These are phyloP conservation scores for Cynoglossus semilaevis DNA, from an alignment of 2,113 vertebrate genomes.

Conservation along the genomic window DNA sequence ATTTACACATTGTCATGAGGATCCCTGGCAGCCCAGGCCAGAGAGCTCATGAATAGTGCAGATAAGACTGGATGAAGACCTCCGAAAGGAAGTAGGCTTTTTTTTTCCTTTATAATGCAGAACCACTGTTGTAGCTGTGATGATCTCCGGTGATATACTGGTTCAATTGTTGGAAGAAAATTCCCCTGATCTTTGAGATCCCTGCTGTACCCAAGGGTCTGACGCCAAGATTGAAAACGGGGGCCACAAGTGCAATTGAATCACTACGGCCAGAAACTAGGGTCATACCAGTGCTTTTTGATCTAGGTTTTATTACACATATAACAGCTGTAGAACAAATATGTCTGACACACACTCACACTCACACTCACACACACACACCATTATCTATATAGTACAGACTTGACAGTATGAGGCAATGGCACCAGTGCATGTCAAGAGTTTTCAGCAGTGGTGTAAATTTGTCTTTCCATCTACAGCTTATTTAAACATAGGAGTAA, in stretches of 20 bases:
- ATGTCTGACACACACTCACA: neutral
- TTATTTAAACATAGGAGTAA: no score
- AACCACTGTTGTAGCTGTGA: conserved; percentile 26
- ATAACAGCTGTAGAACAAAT: neutral
- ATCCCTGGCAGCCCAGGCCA: conserved; percentile 11
- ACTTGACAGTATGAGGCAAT: no score
- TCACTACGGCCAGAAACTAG: neutral
- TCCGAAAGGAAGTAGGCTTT: conserved; percentile 35
- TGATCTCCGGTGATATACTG: conserved; percentile 40
- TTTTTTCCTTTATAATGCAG: conserved; percentile 27
- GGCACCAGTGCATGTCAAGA: no score
- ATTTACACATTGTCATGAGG: conserved; percentile 32
- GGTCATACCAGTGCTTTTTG: neutral
- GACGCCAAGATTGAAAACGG: conserved; percentile 5
- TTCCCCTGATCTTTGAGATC: conserved; percentile 10
- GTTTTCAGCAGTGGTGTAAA: neutral
- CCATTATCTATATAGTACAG: no score
- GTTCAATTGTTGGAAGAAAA: conserved; percentile 29
- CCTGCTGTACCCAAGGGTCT: conserved; percentile 3
- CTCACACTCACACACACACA: no score
- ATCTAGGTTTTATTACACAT: neutral
- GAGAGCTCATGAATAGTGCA: conserved; percentile 37
- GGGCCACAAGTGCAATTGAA: conserved; percentile 1
- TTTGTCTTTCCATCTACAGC: no score
- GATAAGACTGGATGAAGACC: conserved; percentile 27